These are phyloP conservation scores for Drosophila baimaii DNA, from an alignment of 1,140 invertebrate genomes.

Conservation along the genomic window DNA sequence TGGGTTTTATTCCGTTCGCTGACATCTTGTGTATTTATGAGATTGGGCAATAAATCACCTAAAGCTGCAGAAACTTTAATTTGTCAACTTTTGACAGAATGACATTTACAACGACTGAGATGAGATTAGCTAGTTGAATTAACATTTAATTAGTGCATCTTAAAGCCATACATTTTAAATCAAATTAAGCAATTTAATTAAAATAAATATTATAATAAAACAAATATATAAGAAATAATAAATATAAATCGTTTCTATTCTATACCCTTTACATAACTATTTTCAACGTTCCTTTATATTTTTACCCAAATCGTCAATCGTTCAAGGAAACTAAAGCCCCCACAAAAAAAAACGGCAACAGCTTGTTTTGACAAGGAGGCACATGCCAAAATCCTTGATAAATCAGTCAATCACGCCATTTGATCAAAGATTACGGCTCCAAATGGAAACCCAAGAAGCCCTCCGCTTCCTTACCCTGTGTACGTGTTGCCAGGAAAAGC, in stretches of 20 bases:
- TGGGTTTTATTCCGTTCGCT: background rate
- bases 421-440: slow-evolving; percentile 26
- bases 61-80: background rate
- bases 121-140: background rate
- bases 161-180: background rate
- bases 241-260: background rate
- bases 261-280: background rate
- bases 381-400: slow-evolving; percentile 36
- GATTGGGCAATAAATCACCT: background rate
- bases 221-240: too few relatives aligned
- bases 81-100: slow-evolving; percentile 15
- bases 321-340: background rate
- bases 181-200: background rate
- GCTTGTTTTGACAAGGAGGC: slow-evolving; percentile 22
- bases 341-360: slow-evolving; percentile 19
- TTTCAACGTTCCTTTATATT: background rate
- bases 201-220: background rate
- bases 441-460: slow-evolving; percentile 11
- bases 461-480: background rate
- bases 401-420: slow-evolving; percentile 47
- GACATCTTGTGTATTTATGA: slow-evolving; percentile 10
- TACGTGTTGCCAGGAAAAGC: slow-evolving; percentile 5
- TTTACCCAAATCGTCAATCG: background rate
- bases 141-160: background rate
- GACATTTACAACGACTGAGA: background rate